Percentiles rank a stretch among this genome's conserved stretches.
phyloP scores from a whole-genome alignment of 2,888 invertebrate species.

The Stenchaetothrips biformis region DNA sequence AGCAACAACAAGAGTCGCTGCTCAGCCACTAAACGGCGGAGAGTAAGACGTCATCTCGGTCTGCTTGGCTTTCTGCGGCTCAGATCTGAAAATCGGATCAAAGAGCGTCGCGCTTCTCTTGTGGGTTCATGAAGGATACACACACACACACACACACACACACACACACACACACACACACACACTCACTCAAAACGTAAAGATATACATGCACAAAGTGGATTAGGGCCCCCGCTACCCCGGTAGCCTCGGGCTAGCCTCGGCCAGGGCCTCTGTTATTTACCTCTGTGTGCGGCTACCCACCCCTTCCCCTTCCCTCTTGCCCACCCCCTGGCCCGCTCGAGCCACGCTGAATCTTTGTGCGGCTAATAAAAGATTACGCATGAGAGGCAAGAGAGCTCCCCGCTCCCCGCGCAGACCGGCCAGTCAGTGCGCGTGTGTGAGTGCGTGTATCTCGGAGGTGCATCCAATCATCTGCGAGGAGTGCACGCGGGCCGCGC shows the following conservation, averaged over 20 bases:
- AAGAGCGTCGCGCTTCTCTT: neutral
- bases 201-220: neutral
- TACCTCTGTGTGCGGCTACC: neutral
- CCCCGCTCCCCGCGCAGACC: no score
- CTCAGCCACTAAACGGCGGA: neutral
- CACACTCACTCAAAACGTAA: neutral
- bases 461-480: no score
- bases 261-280: neutral
- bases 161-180: neutral
- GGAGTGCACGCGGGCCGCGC: neutral
- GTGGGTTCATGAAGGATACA: neutral
- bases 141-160: neutral
- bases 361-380: conserved; percentile 22
- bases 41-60: neutral
- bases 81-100: neutral
- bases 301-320: neutral
- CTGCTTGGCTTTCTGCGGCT: neutral
- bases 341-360: neutral
- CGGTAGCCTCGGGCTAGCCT: neutral
- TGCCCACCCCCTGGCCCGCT: neutral
- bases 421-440: no score
- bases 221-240: conserved; percentile 1
- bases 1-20: neutral
- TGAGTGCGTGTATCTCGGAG: no score
- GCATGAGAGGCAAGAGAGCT: neutral